Base-by-base conservation (phyloP, 2,888 invertebrate species). In the Choreutis nemorana region DNA sequence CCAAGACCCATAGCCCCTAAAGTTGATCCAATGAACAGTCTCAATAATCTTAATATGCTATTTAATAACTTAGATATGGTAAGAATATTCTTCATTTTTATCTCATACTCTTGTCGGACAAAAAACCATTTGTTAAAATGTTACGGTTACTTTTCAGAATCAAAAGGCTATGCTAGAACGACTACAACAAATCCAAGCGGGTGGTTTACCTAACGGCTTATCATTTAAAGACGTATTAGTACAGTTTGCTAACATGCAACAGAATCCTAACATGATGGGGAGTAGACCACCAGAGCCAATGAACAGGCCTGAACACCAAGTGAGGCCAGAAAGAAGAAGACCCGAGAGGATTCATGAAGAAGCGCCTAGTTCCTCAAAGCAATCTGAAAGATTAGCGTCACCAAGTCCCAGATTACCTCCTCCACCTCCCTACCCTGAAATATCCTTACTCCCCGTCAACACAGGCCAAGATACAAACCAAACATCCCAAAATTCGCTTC, bases 381-480 rank as follows among this genome's bases (percentile, higher is more conserved):
- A 59, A 30, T 47, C 8, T 11, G 70, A 70, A 30, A 50, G 72
- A 25, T 41, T 65, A 28, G 61, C 72, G 0, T 62, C 75, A 0
- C 58, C 70, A 0, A 65, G 64, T 27, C 67, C 78, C 5, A 50
- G 75, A 13, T 63, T 82, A 30, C 82, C 82, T 2, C 83, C 86
- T 4, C 86, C 87, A 3, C 87, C 85, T 26, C 87, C 84, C 28
- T 89, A 89, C 68, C 90, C 90, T 1, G 90, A 90, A 64, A 90
- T 90, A 26, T 90, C 90, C 2, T 77, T 90, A 11, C 85, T 90
- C 50, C 90, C 90, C 0, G 90, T 90, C 30, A 71, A 58, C 3
- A 67, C 73, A 3, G 42, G 59, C 48, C 60, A 65, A 37, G 70
- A 70, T 1, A 46, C 50, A 0, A 24, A 39, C 18, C 49, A 64